These are phyloP conservation scores for Psittacula echo DNA, from an alignment of 2,797 vertebrate species.

Conservation along the genomic window DNA sequence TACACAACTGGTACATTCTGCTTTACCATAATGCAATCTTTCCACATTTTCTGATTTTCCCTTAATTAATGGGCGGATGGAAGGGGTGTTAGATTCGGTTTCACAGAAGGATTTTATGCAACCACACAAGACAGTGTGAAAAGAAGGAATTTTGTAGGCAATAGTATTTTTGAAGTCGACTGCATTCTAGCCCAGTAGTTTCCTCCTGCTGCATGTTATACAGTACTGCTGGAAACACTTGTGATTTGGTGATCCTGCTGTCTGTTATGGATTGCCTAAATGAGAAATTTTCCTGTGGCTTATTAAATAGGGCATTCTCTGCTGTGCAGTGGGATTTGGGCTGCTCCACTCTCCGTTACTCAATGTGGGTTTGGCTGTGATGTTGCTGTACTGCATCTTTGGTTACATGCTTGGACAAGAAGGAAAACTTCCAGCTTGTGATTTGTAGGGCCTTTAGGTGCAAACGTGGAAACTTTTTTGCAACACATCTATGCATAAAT, in stretches of 20 bases:
- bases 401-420: background rate
- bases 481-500: background rate
- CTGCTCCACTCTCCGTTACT: background rate
- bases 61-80: constrained; percentile 33
- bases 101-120: constrained; percentile 60
- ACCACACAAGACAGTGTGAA: background rate
- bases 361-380: background rate
- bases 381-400: background rate
- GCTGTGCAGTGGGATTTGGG: background rate
- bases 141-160: constrained; percentile 22
- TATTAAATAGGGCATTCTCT: background rate
- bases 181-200: background rate
- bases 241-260: background rate
- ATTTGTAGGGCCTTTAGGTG: background rate
- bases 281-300: background rate
- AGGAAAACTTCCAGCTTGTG: background rate
- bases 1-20: constrained; percentile 5
- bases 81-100: constrained; percentile 59
- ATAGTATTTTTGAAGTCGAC: background rate
- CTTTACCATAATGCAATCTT: constrained; percentile 30
- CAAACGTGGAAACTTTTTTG: background rate
- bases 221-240: background rate
- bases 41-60: constrained; percentile 40
- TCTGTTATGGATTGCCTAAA: background rate
- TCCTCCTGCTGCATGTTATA: background rate